Base-by-base conservation (phyloP, 2,113 vertebrate species). In the Triplophysa rosa region DNA sequence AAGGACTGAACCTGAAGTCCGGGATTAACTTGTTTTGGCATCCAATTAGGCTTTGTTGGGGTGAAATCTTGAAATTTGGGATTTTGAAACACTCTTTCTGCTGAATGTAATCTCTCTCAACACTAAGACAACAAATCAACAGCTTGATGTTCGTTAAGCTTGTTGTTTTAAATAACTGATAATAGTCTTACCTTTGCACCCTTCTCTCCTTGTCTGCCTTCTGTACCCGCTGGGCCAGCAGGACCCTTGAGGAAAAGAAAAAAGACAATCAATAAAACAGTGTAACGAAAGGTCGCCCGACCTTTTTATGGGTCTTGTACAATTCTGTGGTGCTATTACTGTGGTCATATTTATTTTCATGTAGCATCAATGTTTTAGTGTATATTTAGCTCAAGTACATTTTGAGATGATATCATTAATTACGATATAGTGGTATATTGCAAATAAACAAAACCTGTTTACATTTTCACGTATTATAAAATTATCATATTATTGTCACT, bases 121-220 rank as follows among this genome's bases (percentile, higher is more conserved):
- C 29, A 67, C 69, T 67, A 74, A 80, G 42, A 63, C 54, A 64
- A 54, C 78, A 72, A 52, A 64, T 69, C 26, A 54, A 23, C 10
- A 21, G 21, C 16, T 24, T 11, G 11, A 17, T 19, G 67, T 10
- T 2, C 0, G 0, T 33, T 52, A 5, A 0, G 9, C 37, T 64
- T 40, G 21, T 33, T 33, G 9, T 47, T 56, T 37, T 19, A 45
- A 33, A 52, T 23, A 65, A 29, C 6, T 0, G 24, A 64, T n/a
- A 24, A 12, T 1, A 0, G 11, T 54, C 33, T 79, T 89, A 99
- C 97, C 95, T 98, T 99, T 81, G 96, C 94, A 52, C 97, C 97
- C 80, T 99, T 98, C 89, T 98, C 97, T 67, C 97, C 97, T 90
- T 97, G 96, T 84, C 94, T 94, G 82, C 97, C 97, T 85, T 96